Base-by-base conservation (phyloP, 1,140 invertebrate genomes). In the Anastrepha obliqua region DNA sequence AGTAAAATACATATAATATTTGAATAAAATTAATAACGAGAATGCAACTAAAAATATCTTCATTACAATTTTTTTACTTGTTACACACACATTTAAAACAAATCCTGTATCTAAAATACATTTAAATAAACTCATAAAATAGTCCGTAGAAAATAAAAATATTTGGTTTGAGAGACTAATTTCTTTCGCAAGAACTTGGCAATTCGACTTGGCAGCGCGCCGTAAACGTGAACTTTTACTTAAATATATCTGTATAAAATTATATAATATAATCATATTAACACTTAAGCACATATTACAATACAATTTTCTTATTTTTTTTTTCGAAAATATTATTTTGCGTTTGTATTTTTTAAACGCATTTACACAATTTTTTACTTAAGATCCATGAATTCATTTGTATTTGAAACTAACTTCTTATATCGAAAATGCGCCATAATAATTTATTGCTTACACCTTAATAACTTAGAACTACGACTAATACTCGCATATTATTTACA, bases 401-500 rank as follows among this genome's bases (percentile, higher is more conserved):
- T 55, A 55, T 55, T 8, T 55, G 51, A 8, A 55, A 55, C 51
- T 55, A 55, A 55, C 2, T 29, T 29, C 29, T 29, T 29, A 29
- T 29, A 29, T 1, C 29, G 29, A 29, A 29, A 29, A 29, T 29
- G 29, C 29, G 29, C 29, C 29, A 29, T 29, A 29, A 29, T 29
- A 29, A 29, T 29, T 29, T 11, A 55, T 55, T 55, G 51, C 39
- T 74, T 74, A 74, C 39, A 74, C 44, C 44, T 74, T 47, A 74
- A 39, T 74, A 74, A 44, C 39, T 44, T 5, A 55, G 51, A 55
- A 55, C 51, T 55, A 55, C 6, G 11, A 44, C 42, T 44, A 39
- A 44, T 4, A 74, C 17, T n/a, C 44, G 15, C 42, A 74, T 47
- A 67, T 42, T 67, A 67, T 67, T 67, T 67, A 74, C 67, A 74